Evolutionary conservation across 2,113 vertebrate genomes (phyloP).

Genomic region (Shinisaurus crocodilurus): DNA sequence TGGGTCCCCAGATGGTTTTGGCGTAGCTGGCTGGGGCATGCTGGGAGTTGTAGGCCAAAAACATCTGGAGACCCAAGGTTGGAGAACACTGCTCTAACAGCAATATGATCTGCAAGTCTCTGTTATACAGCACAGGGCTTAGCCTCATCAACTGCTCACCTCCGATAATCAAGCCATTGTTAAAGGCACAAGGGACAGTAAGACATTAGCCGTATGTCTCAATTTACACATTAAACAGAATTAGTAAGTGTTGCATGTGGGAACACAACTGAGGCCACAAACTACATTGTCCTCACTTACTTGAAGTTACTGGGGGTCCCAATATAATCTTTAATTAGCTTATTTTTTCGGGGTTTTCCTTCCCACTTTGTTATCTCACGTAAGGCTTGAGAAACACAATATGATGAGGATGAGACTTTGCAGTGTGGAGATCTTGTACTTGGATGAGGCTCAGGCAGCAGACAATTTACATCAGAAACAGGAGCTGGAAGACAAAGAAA

Average conservation of each 20-base stretch:
- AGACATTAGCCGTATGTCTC: neutral
- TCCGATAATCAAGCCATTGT: neutral
- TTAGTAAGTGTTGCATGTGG: neutral
- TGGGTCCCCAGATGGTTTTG: too few relatives aligned
- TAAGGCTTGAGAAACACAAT: neutral
- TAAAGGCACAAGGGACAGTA: neutral
- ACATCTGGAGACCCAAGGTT: too few relatives aligned
- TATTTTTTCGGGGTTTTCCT: constrained; percentile 19
- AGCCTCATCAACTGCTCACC: neutral
- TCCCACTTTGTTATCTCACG: neutral
- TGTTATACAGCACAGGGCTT: neutral
- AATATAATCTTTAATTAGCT: constrained; percentile 43
- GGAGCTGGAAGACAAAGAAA: constrained; percentile 24
- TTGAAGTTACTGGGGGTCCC: constrained; percentile 38
- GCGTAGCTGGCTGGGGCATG: too few relatives aligned
- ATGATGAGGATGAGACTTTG: neutral
- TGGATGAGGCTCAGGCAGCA: neutral
- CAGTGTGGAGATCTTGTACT: neutral
- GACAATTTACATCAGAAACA: constrained; percentile 1
- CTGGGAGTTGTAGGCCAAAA: too few relatives aligned
- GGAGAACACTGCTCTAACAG: too few relatives aligned
- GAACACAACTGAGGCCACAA: neutral
- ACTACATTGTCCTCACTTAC: constrained; percentile 12
- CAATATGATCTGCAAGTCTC: neutral
- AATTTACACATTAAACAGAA: neutral